Percentiles rank a stretch among this genome's conserved stretches.
Evolutionary conservation across 2,113 vertebrate genomes (phyloP).

Genomic region (Oxyura jamaicensis): DNA sequence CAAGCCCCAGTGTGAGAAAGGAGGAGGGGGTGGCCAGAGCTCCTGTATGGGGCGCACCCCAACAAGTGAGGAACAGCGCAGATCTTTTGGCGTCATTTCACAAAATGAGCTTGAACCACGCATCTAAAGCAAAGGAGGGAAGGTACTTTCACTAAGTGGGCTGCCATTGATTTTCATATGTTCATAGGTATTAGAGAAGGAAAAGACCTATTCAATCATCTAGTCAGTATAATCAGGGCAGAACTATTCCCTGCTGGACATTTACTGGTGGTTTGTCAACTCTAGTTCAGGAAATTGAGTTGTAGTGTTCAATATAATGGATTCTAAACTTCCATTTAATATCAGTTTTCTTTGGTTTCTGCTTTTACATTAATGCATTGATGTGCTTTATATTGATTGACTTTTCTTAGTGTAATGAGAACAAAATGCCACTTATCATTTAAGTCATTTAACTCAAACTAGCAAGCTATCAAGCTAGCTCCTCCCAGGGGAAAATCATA

Average conservation of each 20-base stretch:
- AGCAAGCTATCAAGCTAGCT: conserved; percentile 33
- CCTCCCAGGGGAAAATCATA: neutral
- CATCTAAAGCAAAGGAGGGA: neutral
- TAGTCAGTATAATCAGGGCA: conserved; percentile 30
- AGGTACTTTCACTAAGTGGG: conserved; percentile 43
- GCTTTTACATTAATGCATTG: conserved; percentile 63
- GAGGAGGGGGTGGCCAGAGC: neutral
- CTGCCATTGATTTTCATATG: conserved; percentile 54
- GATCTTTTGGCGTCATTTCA: neutral
- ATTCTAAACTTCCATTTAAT: conserved; percentile 67
- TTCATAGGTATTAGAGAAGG: conserved; percentile 37
- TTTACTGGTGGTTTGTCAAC: conserved; percentile 65
- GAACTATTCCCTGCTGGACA: conserved; percentile 49
- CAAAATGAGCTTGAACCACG: neutral
- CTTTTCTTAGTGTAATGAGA: conserved; percentile 34
- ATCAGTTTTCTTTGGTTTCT: conserved; percentile 65
- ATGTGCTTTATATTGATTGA: conserved; percentile 55
- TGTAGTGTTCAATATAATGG: conserved; percentile 55
- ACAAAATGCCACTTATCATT: conserved; percentile 53
- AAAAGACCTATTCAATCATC: conserved; percentile 51
- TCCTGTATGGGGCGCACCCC: neutral
- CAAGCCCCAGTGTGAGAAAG: neutral
- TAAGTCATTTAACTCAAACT: conserved; percentile 62
- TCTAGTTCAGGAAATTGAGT: conserved; percentile 65
- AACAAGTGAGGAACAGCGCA: rapidly evolving